phyloP scores from a whole-genome alignment of 2,888 invertebrate genomes.

The Helicoverpa assulta region DNA sequence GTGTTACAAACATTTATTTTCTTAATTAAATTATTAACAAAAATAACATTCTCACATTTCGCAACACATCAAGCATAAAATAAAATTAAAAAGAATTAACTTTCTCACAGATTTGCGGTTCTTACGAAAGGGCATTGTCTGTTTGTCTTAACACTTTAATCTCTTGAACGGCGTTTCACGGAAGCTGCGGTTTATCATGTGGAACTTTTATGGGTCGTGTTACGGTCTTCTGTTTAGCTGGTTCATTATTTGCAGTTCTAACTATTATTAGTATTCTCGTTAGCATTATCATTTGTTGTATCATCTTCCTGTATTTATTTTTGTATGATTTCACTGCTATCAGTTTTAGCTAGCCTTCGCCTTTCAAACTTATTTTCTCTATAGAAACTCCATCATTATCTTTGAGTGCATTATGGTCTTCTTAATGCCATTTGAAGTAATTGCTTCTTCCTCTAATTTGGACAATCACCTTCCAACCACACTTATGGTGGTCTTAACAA shows the following conservation, averaged over 20 bases:
- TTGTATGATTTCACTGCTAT: neutral
- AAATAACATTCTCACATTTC: constrained; percentile 25
- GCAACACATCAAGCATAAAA: constrained; percentile 23
- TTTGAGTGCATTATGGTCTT: neutral
- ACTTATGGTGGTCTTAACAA: constrained; percentile 19
- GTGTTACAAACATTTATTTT: constrained; percentile 4
- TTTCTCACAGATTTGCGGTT: constrained; percentile 49
- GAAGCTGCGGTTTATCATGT: constrained; percentile 58
- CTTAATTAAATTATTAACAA: constrained; percentile 7
- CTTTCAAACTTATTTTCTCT: neutral
- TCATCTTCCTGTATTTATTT: neutral
- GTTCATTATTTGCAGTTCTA: constrained; percentile 3
- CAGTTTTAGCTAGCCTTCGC: neutral
- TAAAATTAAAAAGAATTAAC: constrained; percentile 35
- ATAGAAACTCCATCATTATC: neutral
- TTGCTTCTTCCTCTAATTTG: constrained; percentile 10
- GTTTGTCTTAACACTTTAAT: constrained; percentile 61
- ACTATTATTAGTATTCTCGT: constrained; percentile 4
- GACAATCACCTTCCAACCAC: constrained; percentile 20
- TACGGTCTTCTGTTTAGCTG: constrained; percentile 35
- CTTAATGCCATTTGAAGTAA: neutral
- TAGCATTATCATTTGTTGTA: constrained; percentile 3
- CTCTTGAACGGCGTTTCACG: constrained; percentile 60
- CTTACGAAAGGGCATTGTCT: constrained; percentile 58
- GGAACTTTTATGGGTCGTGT: constrained; percentile 42